These are phyloP conservation scores for Rhogogaster chlorosoma DNA, from an alignment of 2,888 invertebrate genomes.

Conservation along the genomic window DNA sequence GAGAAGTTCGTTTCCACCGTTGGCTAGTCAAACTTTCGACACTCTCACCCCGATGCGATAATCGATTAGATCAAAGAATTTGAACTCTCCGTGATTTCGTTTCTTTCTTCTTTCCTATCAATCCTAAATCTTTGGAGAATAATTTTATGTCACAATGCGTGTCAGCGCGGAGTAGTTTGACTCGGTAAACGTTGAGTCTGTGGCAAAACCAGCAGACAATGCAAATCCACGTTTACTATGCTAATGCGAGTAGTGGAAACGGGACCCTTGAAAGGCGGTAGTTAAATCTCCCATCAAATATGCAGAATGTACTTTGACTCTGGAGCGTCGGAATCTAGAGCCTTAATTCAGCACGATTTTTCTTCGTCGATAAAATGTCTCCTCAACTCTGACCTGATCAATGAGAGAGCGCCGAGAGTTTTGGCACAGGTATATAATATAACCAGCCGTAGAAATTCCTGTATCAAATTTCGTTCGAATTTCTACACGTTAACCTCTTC, in stretches of 20 bases:
- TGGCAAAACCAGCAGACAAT: slow-evolving; percentile 53
- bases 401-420: background rate
- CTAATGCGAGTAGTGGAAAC: slow-evolving; percentile 72
- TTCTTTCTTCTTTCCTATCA: background rate
- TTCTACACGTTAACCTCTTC: background rate
- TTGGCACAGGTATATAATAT: background rate
- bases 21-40: background rate
- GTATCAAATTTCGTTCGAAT: background rate
- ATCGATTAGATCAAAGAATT: background rate
- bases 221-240: slow-evolving; percentile 75
- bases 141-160: background rate
- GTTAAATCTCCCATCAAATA: slow-evolving; percentile 72
- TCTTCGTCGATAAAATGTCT: background rate
- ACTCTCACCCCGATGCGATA: background rate
- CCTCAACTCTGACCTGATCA: background rate
- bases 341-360: background rate
- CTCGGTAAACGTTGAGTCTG: slow-evolving; percentile 17
- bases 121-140: background rate
- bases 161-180: background rate
- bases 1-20: background rate
- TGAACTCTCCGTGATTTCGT: background rate
- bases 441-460: background rate
- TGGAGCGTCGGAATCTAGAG: background rate
- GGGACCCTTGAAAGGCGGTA: slow-evolving; percentile 71
- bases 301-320: slow-evolving; percentile 61